Evolutionary conservation across 2,113 vertebrate species (phyloP), one percentile per base, ranked within the genome.

Genomic region (Paracyprichromis sp.): DNA sequence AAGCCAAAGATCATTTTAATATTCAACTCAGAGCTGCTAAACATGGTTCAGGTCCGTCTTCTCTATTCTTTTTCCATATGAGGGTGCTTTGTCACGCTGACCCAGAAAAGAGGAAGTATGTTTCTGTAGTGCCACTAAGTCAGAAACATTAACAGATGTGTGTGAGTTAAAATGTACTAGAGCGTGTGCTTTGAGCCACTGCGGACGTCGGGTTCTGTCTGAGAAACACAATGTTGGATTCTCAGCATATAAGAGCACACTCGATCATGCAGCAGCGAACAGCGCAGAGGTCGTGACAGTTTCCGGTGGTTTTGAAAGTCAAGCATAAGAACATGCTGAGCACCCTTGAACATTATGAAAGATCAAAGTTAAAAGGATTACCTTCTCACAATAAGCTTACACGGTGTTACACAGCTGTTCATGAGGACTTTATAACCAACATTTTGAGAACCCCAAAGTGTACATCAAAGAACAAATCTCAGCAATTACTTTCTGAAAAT

Each of bases 131-230:
- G 19, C 8, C 9, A n/a, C 63, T 13, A 1, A 40, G 34, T 69
- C 4, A 16, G 19, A 69, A 69, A 40, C 34, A 69, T 38, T 69
- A 40, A 40, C 34, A 69, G 34, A 40, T 13, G 63, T 40, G 7
- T 69, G 19, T 3, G 56, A 40, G 19, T 40, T 69, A 5, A 69
- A 69, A n/a, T 12, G 17, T 21, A 21, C 34, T 40, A 12, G 34
- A 38, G 63, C 1, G 0, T 61, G 8, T n/a, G 4, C 34, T 21
- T 38, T 38, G 34, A 38, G 7, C 61, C 6, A 38, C 34, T 69
- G 34, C 2, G 0, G 34, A n/a, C 4, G 19, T 13, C 19, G 2
- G 63, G 19, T 8, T 69, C 19, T 21, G 36, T 69, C 4, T 21
- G 11, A 38, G 7, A 69, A 11, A 69, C 19, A 11, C 34, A 69